Conservation (phyloP, 1,140 invertebrate genomes). For the Caerostris extrusa region DNA sequence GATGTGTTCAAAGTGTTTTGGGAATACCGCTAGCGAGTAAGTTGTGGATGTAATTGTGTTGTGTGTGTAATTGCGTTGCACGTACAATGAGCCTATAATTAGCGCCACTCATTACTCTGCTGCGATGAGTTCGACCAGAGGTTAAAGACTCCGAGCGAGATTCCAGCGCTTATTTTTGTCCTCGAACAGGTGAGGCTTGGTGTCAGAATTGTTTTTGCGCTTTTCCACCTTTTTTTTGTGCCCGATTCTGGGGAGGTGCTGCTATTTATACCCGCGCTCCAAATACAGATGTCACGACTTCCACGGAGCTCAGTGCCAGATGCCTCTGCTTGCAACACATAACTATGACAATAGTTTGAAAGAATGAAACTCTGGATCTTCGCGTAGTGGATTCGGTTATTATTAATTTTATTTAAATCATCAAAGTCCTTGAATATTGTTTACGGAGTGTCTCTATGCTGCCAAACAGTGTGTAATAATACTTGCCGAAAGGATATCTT, state of each 20-base stretch:
- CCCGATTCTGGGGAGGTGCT: not conserved
- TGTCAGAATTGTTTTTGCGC: not conserved
- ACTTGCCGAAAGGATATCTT: no score
- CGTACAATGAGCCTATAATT: not conserved
- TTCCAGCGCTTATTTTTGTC: not conserved
- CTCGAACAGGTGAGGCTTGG: constrained; percentile 29
- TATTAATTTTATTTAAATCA: no score
- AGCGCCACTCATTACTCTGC: not conserved
- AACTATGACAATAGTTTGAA: not conserved
- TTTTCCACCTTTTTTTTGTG: constrained; percentile 24
- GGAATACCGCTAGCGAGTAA: no score
- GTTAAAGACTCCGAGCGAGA: constrained; percentile 4
- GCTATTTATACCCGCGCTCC: constrained; percentile 12
- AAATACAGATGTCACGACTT: not conserved
- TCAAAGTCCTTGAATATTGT: no score
- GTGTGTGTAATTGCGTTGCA: not conserved
- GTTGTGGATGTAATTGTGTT: no score
- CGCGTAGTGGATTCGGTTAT: no score
- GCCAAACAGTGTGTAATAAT: no score
- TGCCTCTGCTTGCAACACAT: not conserved
- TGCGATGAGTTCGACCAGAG: not conserved
- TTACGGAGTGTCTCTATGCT: no score
- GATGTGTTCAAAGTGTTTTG: no score
- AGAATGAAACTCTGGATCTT: no score
- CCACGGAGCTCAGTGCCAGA: not conserved